phyloP scores from a whole-genome alignment of 2,113 vertebrate genomes.

The Elephantulus edwardii region DNA sequence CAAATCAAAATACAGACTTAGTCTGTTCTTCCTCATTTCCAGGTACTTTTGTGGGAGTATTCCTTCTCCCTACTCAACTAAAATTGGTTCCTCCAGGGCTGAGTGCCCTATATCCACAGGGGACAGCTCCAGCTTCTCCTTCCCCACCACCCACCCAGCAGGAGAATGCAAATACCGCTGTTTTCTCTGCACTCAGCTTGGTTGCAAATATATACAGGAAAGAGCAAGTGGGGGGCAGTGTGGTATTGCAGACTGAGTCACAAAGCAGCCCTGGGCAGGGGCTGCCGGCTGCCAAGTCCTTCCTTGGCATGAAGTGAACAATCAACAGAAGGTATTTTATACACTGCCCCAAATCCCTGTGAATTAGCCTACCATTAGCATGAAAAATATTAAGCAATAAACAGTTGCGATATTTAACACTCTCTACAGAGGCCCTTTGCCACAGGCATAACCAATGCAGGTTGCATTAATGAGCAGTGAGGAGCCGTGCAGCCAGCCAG shows the following conservation, averaged over 20 bases:
- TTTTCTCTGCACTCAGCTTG: background rate
- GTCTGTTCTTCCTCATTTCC: background rate
- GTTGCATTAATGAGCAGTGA: background rate
- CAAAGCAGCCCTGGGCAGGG: conserved; percentile 4
- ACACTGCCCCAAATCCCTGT: conserved; percentile 33
- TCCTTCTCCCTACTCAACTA: background rate
- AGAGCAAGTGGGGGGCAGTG: background rate
- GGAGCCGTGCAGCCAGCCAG: background rate
- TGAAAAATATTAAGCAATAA: conserved; percentile 75
- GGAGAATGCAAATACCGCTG: background rate
- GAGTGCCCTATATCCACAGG: background rate
- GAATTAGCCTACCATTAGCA: conserved; percentile 65
- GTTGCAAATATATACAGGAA: background rate
- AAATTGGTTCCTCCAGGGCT: background rate
- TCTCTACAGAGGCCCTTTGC: conserved; percentile 33
- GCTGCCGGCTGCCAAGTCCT: conserved; percentile 23
- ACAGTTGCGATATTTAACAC: conserved; percentile 60
- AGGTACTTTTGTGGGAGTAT: background rate
- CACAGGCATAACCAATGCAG: background rate
- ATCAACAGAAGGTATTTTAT: conserved; percentile 71
- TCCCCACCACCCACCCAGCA: background rate
- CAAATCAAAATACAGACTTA: background rate
- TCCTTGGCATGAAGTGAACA: conserved; percentile 52
- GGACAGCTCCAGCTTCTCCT: background rate
- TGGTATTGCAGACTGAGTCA: background rate